Evolutionary conservation across 2,797 vertebrate species (phyloP), one percentile per base, ranked within the genome.

Genomic region (Molossus molossus): DNA sequence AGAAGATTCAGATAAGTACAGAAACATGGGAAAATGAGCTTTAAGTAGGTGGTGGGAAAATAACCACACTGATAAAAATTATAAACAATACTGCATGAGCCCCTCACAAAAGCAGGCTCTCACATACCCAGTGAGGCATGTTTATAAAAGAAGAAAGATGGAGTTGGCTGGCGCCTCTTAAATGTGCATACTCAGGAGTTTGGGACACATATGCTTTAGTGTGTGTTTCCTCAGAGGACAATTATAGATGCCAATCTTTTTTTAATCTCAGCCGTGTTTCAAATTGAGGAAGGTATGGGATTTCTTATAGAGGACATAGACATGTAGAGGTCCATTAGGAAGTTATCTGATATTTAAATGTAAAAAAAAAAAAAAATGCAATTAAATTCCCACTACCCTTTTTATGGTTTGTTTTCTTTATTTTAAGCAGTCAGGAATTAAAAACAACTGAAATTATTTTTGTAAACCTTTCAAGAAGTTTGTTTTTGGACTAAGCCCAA

Each of bases 391-490:
- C 77, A 77, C 95, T 94, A 87, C 65, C 33, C 65, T 72, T 94
- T 95, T 69, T 91, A 82, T 62, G 91, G 96, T 96, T 97, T 96
- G 95, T 97, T 98, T 97, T 97, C 95, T 97, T 97, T 97, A 96
- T 97, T 96, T 93, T 87, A 93, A 94, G 84, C 53, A 83, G 92
- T 94, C 50, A 20, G 65, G 96, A 97, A 96, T 96, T 91, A 73
- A 96, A 97, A 97, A 96, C 80, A 96, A 86, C 84, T 92, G 81
- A 90, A 94, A 93, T 96, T 85, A 80, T 90, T 89, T 92, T 73
- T n/a, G 60, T 94, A 97, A 97, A 95, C 77, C 90, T 97, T 97
- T 97, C 91, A 93, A 98, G 93, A 96, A 95, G 91, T 96, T 97
- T 93, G 65, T 55, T 96, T 97, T 96, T 97, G 97, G 94, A 91